Evolutionary conservation across 2,113 vertebrate genomes (phyloP).

Genomic region (Gobius niger): DNA sequence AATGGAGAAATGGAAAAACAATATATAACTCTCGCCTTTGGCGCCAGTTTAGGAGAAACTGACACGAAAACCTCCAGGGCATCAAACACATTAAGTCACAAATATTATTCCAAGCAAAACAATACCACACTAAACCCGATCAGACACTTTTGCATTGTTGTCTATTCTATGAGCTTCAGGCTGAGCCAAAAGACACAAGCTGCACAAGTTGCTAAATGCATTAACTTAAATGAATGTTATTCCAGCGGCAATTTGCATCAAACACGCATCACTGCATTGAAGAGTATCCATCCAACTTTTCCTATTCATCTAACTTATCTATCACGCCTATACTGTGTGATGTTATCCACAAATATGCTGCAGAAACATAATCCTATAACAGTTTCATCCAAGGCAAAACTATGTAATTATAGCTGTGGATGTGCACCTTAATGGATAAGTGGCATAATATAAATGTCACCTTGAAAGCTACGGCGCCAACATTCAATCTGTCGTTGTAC

Average conservation of each 20-base stretch:
- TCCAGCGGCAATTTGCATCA: too few relatives aligned
- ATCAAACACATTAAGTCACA: not conserved
- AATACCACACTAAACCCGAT: not conserved
- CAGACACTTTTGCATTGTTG: not conserved
- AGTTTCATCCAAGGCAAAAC: not conserved
- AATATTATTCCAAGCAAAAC: not conserved
- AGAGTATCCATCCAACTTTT: too few relatives aligned
- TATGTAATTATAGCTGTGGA: not conserved
- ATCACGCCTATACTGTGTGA: too few relatives aligned
- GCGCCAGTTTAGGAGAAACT: not conserved
- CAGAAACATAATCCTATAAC: not conserved
- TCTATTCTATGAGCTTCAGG: not conserved
- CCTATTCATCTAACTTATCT: too few relatives aligned
- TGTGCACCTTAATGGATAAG: not conserved
- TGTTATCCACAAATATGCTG: not conserved
- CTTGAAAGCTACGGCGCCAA: not conserved
- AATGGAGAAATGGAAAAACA: not conserved
- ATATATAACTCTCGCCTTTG: not conserved
- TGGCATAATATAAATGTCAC: not conserved
- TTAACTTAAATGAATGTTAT: too few relatives aligned
- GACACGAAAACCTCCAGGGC: not conserved
- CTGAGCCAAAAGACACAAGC: too few relatives aligned
- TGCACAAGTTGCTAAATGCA: too few relatives aligned
- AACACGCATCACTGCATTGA: too few relatives aligned
- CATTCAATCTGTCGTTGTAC: not conserved